phyloP scores from a whole-genome alignment of 2,888 invertebrate genomes.

The Azorinus chamasolen region DNA sequence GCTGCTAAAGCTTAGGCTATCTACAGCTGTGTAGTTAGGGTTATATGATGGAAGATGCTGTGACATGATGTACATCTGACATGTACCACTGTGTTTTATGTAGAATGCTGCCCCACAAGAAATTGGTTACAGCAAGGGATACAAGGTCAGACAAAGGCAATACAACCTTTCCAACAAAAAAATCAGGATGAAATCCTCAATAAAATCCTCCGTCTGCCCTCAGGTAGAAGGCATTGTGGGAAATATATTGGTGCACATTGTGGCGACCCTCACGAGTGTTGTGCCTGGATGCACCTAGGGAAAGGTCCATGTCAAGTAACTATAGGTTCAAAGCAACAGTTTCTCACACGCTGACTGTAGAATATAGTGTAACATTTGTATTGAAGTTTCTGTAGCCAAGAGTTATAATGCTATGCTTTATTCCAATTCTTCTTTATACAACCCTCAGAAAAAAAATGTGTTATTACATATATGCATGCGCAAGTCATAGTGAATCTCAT shows the following conservation, averaged over 20 bases:
- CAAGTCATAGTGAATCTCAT: too few species aligned
- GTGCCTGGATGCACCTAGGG: not conserved
- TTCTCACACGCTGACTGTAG: too few species aligned
- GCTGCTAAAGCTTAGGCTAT: too few species aligned
- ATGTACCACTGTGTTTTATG: constrained; percentile 4
- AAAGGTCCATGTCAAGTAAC: constrained; percentile 9
- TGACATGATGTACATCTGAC: too few species aligned
- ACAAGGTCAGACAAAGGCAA: constrained; percentile 66
- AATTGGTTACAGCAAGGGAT: constrained; percentile 69
- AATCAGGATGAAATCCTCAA: constrained; percentile 70
- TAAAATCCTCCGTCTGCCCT: constrained; percentile 69
- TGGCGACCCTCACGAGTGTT: constrained; percentile 4
- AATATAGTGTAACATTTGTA: too few species aligned
- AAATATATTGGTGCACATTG: constrained; percentile 2
- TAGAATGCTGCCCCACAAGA: constrained; percentile 10
- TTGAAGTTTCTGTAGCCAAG: too few species aligned
- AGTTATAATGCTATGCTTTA: too few species aligned
- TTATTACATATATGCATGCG: too few species aligned
- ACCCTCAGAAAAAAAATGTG: too few species aligned
- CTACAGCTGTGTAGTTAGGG: too few species aligned
- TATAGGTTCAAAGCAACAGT: not conserved
- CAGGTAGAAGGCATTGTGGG: constrained; percentile 62
- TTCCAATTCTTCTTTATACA: too few species aligned
- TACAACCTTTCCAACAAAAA: constrained; percentile 71
- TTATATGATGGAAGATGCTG: too few species aligned